Evolutionary conservation across 2,888 invertebrate genomes (phyloP).

Genomic region (Antheraea yamamai): DNA sequence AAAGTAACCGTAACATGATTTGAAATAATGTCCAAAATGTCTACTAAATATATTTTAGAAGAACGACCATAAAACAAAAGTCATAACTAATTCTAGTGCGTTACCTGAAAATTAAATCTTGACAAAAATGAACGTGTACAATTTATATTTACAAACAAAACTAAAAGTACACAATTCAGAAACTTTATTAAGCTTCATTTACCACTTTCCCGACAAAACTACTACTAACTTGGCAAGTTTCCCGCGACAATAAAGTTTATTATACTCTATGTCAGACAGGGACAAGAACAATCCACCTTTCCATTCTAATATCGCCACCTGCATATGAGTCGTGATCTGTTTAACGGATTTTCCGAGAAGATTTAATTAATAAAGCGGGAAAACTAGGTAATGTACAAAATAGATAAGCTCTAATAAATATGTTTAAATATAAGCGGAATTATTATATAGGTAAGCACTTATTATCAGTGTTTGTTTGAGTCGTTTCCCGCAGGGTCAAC

Average conservation of each 20-base stretch:
- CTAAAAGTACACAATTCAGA: constrained; percentile 31
- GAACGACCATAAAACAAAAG: background rate
- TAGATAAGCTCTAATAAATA: constrained; percentile 35
- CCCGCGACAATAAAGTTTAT: constrained; percentile 56
- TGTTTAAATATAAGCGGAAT: constrained; percentile 24
- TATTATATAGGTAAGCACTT: background rate
- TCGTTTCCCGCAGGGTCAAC: background rate
- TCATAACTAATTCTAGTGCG: background rate
- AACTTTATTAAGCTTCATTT: constrained; percentile 48
- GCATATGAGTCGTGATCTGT: constrained; percentile 18
- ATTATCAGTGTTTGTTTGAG: background rate
- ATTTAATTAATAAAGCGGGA: constrained; percentile 5
- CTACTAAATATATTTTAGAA: background rate
- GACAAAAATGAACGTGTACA: background rate
- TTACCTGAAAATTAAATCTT: background rate
- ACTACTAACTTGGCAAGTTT: constrained; percentile 55
- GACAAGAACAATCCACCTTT: constrained; percentile 29
- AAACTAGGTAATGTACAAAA: constrained; percentile 17
- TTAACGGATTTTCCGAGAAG: constrained; percentile 16
- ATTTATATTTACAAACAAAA: constrained; percentile 28
- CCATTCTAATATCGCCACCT: constrained; percentile 27
- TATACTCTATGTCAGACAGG: constrained; percentile 43
- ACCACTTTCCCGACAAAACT: constrained; percentile 45
- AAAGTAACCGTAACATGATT: background rate
- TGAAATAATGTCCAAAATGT: background rate